Percentiles rank a stretch among this genome's conserved stretches.
These are phyloP conservation scores for Macrophya annulata DNA, from an alignment of 2,888 invertebrate genomes.

Conservation along the genomic window DNA sequence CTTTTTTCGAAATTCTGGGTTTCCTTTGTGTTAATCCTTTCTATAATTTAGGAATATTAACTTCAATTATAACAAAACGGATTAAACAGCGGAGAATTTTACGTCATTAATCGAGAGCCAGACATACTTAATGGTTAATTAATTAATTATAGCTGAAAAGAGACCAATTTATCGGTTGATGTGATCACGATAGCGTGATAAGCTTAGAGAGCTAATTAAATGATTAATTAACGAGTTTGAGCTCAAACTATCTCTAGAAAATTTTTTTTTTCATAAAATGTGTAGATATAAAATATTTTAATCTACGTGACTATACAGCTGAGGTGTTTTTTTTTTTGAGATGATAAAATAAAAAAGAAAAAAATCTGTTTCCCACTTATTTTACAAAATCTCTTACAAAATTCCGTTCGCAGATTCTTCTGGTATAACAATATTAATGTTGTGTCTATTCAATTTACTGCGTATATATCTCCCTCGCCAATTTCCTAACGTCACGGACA, in stretches of 20 bases:
- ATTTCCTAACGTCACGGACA: conserved; percentile 3
- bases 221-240: conserved; percentile 34
- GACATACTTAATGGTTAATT: conserved; percentile 7
- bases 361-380: background rate
- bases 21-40: background rate
- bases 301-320: background rate
- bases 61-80: background rate
- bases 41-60: background rate
- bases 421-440: conserved; percentile 2
- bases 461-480: background rate
- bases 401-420: background rate
- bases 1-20: background rate
- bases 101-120: conserved; percentile 7
- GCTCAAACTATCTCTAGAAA: background rate
- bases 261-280: background rate
- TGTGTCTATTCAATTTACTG: conserved; percentile 5
- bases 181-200: background rate
- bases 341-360: background rate
- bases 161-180: conserved; percentile 37
- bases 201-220: background rate
- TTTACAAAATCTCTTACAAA: background rate
- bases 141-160: conserved; percentile 27
- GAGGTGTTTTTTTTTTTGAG: background rate
- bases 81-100: background rate
- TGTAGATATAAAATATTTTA: background rate